Conservation (phyloP, 2,888 invertebrate species). For the Ormyrus nitidulus region DNA sequence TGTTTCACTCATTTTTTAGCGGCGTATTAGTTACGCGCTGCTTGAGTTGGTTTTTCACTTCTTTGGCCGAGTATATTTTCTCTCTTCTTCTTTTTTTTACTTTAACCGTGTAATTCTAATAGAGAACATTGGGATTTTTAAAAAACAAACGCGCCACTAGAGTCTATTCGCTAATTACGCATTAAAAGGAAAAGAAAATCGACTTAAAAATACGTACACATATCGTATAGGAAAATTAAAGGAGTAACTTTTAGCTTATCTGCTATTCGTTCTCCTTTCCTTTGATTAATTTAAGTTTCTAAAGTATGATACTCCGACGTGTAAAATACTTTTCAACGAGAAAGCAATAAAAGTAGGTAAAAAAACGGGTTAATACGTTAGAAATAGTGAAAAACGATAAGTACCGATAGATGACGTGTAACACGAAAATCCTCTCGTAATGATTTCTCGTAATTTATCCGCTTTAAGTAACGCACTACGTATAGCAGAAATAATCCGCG, state of each 20-base stretch:
- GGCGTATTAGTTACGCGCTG: conserved; percentile 1
- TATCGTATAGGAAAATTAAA: conserved; percentile 11
- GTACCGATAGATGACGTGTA: not conserved
- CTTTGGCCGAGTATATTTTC: conserved; percentile 42
- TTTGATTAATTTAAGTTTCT: conserved; percentile 25
- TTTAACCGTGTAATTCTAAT: conserved; percentile 22
- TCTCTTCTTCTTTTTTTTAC: not conserved
- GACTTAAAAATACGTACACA: conserved; percentile 27
- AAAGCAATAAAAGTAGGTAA: conserved; percentile 9
- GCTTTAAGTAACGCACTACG: conserved; percentile 2
- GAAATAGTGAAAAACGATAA: conserved; percentile 1
- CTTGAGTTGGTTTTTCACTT: conserved; percentile 40
- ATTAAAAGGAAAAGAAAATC: conserved; percentile 37
- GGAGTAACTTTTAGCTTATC: not conserved
- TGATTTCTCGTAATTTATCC: conserved; percentile 18
- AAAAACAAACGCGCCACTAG: conserved; percentile 26
- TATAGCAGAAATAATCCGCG: conserved; percentile 2
- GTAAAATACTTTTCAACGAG: conserved; percentile 5
- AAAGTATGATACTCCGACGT: conserved; percentile 12
- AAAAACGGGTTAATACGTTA: conserved; percentile 3
- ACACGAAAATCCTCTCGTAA: conserved; percentile 35
- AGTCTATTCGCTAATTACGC: conserved; percentile 1
- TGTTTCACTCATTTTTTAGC: conserved; percentile 49
- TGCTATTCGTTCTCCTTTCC: conserved; percentile 13
- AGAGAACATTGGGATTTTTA: conserved; percentile 44